phyloP scores from a whole-genome alignment of 1,140 invertebrate genomes.

The Bombus terrestris region DNA sequence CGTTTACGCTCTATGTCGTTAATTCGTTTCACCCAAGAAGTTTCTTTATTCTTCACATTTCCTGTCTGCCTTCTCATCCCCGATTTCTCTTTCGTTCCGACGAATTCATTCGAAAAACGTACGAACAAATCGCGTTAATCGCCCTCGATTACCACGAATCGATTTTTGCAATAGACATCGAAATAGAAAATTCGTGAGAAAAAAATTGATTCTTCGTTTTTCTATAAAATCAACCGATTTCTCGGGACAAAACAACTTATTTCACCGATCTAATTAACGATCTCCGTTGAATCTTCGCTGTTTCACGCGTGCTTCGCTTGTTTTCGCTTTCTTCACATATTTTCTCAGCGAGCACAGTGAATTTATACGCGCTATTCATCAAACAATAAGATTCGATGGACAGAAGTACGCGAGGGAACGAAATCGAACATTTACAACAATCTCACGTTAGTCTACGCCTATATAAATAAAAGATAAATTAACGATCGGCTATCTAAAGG shows the following conservation, averaged over 20 bases:
- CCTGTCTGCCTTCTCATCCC: neutral
- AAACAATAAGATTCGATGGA: neutral
- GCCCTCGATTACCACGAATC: neutral
- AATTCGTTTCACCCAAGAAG: slow-evolving; percentile 2
- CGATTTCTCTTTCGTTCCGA: neutral
- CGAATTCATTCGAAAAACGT: neutral
- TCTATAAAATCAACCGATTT: neutral
- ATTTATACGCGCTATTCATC: neutral
- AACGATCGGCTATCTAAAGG: slow-evolving; percentile 17
- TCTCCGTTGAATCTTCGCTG: neutral
- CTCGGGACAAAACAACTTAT: neutral
- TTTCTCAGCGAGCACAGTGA: neutral
- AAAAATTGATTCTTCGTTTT: neutral
- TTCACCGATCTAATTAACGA: neutral
- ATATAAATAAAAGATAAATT: slow-evolving; percentile 57
- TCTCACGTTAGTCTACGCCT: neutral
- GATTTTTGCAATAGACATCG: neutral
- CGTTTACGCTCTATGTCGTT: neutral
- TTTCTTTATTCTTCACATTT: neutral
- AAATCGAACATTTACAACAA: neutral
- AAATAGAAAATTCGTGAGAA: neutral
- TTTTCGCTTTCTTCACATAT: no score
- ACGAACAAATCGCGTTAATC: no score
- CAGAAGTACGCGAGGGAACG: neutral
- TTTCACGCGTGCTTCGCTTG: no score